These are phyloP conservation scores for Osmoderma eremita DNA, from an alignment of 2,888 invertebrate species.

Conservation along the genomic window DNA sequence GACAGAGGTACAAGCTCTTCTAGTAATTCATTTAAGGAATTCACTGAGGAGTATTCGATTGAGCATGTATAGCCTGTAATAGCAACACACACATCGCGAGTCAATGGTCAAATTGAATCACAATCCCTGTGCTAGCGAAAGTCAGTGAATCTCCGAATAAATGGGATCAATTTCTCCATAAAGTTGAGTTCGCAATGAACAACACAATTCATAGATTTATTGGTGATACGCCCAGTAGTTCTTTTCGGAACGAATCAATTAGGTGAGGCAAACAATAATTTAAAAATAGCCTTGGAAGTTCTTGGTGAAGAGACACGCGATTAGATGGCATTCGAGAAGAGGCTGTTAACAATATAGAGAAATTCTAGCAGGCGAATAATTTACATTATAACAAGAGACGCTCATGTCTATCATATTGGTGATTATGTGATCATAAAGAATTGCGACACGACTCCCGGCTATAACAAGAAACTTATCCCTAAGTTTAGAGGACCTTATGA, in stretches of 20 bases:
- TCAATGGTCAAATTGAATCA: slow-evolving; percentile 53
- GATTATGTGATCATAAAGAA: slow-evolving; percentile 49
- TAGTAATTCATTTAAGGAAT: no score
- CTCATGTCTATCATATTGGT: slow-evolving; percentile 44
- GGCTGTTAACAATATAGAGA: neutral
- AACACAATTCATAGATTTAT: slow-evolving; percentile 44
- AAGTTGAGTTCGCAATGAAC: slow-evolving; percentile 23
- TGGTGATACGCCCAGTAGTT: slow-evolving; percentile 50
- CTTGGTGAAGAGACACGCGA: no score
- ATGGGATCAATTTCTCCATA: slow-evolving; percentile 18
- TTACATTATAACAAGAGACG: slow-evolving; percentile 47
- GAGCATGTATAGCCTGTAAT: slow-evolving; percentile 5
- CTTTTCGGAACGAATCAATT: slow-evolving; percentile 52
- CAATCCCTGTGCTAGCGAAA: slow-evolving; percentile 15
- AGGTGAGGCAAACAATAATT: slow-evolving; percentile 39
- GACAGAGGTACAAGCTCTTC: no score
- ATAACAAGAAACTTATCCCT: slow-evolving; percentile 35
- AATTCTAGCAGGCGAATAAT: neutral
- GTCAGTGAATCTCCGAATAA: neutral
- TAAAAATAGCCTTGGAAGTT: neutral
- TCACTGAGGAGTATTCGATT: no score
- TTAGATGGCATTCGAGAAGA: neutral
- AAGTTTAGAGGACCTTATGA: slow-evolving; percentile 29
- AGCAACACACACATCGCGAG: slow-evolving; percentile 51
- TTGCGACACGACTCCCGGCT: slow-evolving; percentile 45